phyloP scores from a whole-genome alignment of 37 sponge, comb jelly and placozoan species.

The Dysidea cf. avara region DNA sequence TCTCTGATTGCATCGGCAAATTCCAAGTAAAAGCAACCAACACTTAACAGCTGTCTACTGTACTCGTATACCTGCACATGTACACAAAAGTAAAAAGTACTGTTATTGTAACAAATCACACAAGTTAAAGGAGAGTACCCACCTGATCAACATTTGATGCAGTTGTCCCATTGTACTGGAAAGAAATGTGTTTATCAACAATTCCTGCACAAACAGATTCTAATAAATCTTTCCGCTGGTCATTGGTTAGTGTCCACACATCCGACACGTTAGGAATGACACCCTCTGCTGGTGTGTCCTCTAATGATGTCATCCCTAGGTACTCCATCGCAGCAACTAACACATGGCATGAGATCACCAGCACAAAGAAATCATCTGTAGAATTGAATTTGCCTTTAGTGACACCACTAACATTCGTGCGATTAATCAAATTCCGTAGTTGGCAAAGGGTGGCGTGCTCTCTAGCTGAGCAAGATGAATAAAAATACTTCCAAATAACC shows the following conservation, averaged over 20 bases:
- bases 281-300: conserved; percentile 1
- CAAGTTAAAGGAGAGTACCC: too few species aligned
- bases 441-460: conserved; percentile 49
- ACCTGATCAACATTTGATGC: too few species aligned
- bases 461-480: conserved; percentile 16
- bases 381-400: conserved; percentile 18
- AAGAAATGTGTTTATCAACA: conserved; percentile 13
- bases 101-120: too few species aligned
- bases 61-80: conserved; percentile 20
- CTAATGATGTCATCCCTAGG: conserved; percentile 7
- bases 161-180: neutral
- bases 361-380: conserved; percentile 25
- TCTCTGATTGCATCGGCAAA: conserved; percentile 31
- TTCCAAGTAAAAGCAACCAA: conserved; percentile 29
- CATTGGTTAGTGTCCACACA: neutral
- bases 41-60: conserved; percentile 7
- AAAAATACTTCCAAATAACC: conserved; percentile 51
- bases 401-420: conserved; percentile 31
- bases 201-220: neutral
- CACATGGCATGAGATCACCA: conserved; percentile 26
- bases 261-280: neutral
- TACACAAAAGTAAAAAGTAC: too few species aligned
- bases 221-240: neutral
- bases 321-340: conserved; percentile 43
- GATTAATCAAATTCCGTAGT: conserved; percentile 45